These are phyloP conservation scores for Macrosiphum euphorbiae DNA, from an alignment of 2,888 invertebrate genomes.

Conservation along the genomic window DNA sequence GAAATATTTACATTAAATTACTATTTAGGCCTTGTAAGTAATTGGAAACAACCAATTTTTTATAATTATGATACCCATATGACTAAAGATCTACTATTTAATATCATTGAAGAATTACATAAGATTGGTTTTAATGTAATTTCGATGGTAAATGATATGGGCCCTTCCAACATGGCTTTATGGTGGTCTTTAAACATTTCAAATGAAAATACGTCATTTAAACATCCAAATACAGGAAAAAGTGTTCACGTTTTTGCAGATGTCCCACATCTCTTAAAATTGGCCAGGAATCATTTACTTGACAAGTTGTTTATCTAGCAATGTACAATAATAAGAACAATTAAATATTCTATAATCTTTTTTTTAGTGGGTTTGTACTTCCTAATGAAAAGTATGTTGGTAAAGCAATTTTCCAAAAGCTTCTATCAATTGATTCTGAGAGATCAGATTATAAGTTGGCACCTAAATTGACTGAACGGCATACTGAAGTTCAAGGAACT, in stretches of 20 bases:
- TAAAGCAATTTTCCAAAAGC: background rate
- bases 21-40: too few relatives aligned
- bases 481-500: background rate
- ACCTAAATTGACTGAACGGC: background rate
- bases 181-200: too few relatives aligned
- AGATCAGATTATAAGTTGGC: background rate
- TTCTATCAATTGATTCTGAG: background rate
- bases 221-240: background rate
- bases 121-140: too few relatives aligned
- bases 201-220: too few relatives aligned
- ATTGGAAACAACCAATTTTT: too few relatives aligned
- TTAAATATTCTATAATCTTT: background rate
- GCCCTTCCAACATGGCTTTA: too few relatives aligned
- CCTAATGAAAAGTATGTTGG: background rate
- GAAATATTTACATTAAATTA: too few relatives aligned
- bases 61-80: too few relatives aligned
- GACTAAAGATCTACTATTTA: too few relatives aligned
- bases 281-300: background rate
- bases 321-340: background rate
- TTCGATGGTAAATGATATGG: too few relatives aligned
- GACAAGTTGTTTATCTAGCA: background rate
- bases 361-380: background rate
- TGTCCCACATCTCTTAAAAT: background rate
- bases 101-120: too few relatives aligned
- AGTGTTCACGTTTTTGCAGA: background rate